A percentile compares a stretch with the other conserved stretches of the same genome.
phyloP scores from a whole-genome alignment of 2,888 invertebrate species.

The Adela reaumurella region DNA sequence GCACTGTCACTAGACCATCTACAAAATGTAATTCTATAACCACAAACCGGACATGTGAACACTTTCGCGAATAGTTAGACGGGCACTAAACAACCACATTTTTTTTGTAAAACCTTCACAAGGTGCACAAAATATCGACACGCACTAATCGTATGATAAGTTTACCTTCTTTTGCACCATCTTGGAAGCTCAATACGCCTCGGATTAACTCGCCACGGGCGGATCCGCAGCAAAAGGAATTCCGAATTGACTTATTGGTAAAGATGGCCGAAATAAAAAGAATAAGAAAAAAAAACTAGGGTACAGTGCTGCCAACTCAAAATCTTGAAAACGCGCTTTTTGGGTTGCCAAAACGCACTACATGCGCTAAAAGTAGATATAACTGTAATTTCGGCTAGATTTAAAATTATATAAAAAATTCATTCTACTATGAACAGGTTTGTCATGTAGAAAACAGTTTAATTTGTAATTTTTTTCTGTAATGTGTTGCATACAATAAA shows the following conservation, averaged over 20 bases:
- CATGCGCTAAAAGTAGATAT: no score
- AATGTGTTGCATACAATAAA: no score
- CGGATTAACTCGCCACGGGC: slow-evolving; percentile 50
- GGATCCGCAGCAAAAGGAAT: slow-evolving; percentile 48
- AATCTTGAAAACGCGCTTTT: no score
- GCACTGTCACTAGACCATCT: slow-evolving; percentile 18
- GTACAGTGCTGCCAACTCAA: no score
- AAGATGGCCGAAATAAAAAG: slow-evolving; percentile 53
- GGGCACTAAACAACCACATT: background rate
- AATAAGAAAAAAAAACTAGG: slow-evolving; percentile 6
- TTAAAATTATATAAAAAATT: no score
- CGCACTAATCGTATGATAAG: slow-evolving; percentile 5
- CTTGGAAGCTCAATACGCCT: slow-evolving; percentile 38
- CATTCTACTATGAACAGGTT: no score
- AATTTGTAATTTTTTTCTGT: no score
- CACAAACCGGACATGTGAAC: background rate
- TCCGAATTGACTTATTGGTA: slow-evolving; percentile 41
- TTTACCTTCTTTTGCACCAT: slow-evolving; percentile 60
- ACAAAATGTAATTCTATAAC: slow-evolving; percentile 15
- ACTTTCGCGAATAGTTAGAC: background rate
- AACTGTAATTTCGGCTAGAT: no score
- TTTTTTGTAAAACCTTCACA: no score
- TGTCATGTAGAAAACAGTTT: no score
- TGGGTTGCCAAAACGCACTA: no score
- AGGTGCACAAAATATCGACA: background rate